Evolutionary conservation across 1,140 invertebrate species (phyloP).

Genomic region (Eriocheir sinensis): DNA sequence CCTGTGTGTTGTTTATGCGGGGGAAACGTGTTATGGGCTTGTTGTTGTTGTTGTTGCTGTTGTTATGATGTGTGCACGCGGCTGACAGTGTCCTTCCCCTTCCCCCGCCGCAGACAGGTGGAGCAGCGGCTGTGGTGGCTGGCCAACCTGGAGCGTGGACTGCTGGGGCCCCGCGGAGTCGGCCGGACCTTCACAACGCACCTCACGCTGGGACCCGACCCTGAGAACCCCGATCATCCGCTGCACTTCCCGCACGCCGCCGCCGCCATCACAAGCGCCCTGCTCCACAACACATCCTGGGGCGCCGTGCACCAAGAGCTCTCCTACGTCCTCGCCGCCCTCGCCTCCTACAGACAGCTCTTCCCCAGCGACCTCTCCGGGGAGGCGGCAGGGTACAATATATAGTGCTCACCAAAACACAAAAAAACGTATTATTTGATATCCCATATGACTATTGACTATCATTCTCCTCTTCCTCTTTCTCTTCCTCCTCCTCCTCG

Average conservation of each 20-base stretch:
- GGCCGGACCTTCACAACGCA: conserved; percentile 38
- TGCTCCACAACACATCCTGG: conserved; percentile 36
- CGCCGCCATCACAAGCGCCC: conserved; percentile 58
- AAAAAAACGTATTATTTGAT: too few relatives aligned
- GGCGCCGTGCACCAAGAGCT: conserved; percentile 63
- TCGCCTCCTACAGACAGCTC: conserved; percentile 63
- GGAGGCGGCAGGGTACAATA: too few relatives aligned
- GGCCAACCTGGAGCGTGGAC: conserved; percentile 38
- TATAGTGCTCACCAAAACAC: not conserved
- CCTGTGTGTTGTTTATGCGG: too few relatives aligned
- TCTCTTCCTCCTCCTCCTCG: not conserved
- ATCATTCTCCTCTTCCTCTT: not conserved
- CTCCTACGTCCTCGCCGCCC: conserved; percentile 61
- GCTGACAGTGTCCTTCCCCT: not conserved
- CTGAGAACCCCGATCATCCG: conserved; percentile 36
- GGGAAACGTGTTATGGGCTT: too few relatives aligned
- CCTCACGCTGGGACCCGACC: conserved; percentile 54
- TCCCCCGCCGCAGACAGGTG: conserved; percentile 26
- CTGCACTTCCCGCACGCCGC: conserved; percentile 60
- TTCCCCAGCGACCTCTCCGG: conserved; percentile 25
- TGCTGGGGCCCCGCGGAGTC: conserved; percentile 54
- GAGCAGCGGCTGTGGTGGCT: conserved; percentile 54
- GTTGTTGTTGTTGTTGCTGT: too few relatives aligned
- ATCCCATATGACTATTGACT: too few relatives aligned
- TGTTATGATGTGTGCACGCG: too few relatives aligned